These are phyloP conservation scores for Sycobia sp. DNA, from an alignment of 1,140 invertebrate genomes.

Conservation along the genomic window DNA sequence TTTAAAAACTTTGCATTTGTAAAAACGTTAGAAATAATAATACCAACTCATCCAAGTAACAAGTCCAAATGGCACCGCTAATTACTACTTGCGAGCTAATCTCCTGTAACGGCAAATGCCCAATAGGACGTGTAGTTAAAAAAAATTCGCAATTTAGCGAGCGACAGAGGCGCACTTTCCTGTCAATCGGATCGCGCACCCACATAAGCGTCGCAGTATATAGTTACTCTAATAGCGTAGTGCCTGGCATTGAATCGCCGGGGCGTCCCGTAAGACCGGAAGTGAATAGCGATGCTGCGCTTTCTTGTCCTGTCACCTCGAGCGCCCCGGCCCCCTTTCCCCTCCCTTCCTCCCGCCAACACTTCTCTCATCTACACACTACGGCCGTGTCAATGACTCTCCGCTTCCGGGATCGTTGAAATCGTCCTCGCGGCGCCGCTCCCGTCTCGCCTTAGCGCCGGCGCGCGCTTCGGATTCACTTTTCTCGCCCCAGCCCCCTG, in stretches of 20 bases:
- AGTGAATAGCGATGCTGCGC: conserved; percentile 26
- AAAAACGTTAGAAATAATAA: too few relatives aligned
- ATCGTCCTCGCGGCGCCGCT: too few relatives aligned
- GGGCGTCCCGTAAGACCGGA: conserved; percentile 29
- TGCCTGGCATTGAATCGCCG: conserved; percentile 27
- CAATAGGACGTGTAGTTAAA: too few relatives aligned
- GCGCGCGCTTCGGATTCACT: neutral
- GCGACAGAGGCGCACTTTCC: neutral
- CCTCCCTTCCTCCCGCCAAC: neutral
- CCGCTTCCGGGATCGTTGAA: conserved; percentile 46
- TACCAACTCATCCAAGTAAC: too few relatives aligned
- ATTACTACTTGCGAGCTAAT: too few relatives aligned
- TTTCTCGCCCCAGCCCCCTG: too few relatives aligned
- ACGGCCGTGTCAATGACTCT: conserved; percentile 56
- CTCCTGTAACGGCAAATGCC: too few relatives aligned
- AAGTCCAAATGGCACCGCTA: too few relatives aligned
- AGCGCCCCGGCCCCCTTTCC: conserved; percentile 24
- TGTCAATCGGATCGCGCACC: neutral
- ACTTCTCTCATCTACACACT: neutral
- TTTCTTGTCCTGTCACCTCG: conserved; percentile 45
- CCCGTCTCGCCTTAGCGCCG: neutral
- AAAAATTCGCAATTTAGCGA: too few relatives aligned
- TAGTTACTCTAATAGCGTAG: conserved; percentile 31
- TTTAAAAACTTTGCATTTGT: too few relatives aligned
- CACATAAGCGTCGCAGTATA: neutral